phyloP scores from a whole-genome alignment of 2,113 vertebrate genomes.

The Colistium nudipinnis region DNA sequence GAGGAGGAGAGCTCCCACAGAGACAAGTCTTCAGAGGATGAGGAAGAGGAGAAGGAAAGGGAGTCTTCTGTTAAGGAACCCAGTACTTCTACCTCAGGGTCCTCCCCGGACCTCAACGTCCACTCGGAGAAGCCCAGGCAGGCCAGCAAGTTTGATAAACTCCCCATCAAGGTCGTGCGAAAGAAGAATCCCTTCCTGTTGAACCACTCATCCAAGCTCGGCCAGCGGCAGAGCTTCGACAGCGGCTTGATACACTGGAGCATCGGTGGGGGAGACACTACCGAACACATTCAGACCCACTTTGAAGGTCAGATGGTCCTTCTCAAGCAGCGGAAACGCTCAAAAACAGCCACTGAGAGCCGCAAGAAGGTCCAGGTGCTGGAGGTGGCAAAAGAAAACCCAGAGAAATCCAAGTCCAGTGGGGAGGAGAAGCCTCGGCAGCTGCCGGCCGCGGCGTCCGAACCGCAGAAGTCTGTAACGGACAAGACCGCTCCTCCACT shows the following conservation, averaged over 20 bases:
- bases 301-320: slow-evolving; percentile 91
- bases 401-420: slow-evolving; percentile 68
- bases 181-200: slow-evolving; percentile 92
- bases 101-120: slow-evolving; percentile 58
- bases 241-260: slow-evolving; percentile 97
- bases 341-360: slow-evolving; percentile 55
- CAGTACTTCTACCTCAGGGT: slow-evolving; percentile 58
- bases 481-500: slow-evolving; percentile 39
- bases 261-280: slow-evolving; percentile 96
- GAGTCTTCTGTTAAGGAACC: slow-evolving; percentile 61
- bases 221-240: slow-evolving; percentile 94
- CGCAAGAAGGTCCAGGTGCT: slow-evolving; percentile 78
- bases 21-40: slow-evolving; percentile 63
- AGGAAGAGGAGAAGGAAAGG: slow-evolving; percentile 61
- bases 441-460: slow-evolving; percentile 48
- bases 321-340: slow-evolving; percentile 81
- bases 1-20: slow-evolving; percentile 74
- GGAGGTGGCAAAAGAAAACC: slow-evolving; percentile 74
- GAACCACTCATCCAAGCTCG: slow-evolving; percentile 88
- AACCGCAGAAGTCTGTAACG: slow-evolving; percentile 29
- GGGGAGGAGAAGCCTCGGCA: slow-evolving; percentile 55
- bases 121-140: slow-evolving; percentile 86
- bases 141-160: slow-evolving; percentile 96
- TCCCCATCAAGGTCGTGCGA: slow-evolving; percentile 93
- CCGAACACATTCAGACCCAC: slow-evolving; percentile 98